These are phyloP conservation scores for Vultur gryphus DNA, from an alignment of 2,797 vertebrate species.

Conservation along the genomic window DNA sequence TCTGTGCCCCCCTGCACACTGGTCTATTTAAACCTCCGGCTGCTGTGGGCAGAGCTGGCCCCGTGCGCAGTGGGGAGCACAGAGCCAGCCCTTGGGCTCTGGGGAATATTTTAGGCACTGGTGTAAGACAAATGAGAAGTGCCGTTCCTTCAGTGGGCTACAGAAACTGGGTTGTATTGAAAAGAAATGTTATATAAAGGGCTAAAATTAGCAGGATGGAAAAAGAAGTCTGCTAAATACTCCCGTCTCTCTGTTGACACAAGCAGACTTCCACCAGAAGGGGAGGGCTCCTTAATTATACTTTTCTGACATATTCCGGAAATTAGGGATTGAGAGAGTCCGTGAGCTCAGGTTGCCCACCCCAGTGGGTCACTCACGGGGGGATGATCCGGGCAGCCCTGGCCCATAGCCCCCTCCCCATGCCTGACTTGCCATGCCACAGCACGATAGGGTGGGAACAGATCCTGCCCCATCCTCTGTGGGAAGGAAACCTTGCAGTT, in stretches of 20 bases:
- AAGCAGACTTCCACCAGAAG: slow-evolving; percentile 57
- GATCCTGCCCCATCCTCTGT: accelerated
- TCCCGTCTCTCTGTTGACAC: slow-evolving; percentile 61
- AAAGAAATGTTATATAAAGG: slow-evolving; percentile 65
- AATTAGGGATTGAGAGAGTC: not conserved
- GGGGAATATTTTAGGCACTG: slow-evolving; percentile 33
- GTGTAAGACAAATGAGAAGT: slow-evolving; percentile 54
- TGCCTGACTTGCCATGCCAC: accelerated
- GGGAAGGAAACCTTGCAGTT: not conserved
- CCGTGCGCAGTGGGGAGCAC: not conserved
- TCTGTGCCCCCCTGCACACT: accelerated
- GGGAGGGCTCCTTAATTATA: slow-evolving; percentile 51
- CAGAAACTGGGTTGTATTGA: slow-evolving; percentile 67
- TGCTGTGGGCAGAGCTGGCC: not conserved
- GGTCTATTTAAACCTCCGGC: not conserved
- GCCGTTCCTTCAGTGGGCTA: slow-evolving; percentile 48
- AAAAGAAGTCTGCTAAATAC: slow-evolving; percentile 64
- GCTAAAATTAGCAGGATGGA: slow-evolving; percentile 62
- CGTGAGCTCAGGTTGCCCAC: not conserved
- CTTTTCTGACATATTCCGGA: slow-evolving; percentile 17
- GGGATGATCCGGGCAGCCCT: not conserved
- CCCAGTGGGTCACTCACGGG: accelerated
- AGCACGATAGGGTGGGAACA: accelerated
- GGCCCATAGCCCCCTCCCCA: accelerated
- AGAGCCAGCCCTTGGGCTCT: not conserved